Conservation (phyloP, 2,888 invertebrate species). For the Margaritifera margaritifera region DNA sequence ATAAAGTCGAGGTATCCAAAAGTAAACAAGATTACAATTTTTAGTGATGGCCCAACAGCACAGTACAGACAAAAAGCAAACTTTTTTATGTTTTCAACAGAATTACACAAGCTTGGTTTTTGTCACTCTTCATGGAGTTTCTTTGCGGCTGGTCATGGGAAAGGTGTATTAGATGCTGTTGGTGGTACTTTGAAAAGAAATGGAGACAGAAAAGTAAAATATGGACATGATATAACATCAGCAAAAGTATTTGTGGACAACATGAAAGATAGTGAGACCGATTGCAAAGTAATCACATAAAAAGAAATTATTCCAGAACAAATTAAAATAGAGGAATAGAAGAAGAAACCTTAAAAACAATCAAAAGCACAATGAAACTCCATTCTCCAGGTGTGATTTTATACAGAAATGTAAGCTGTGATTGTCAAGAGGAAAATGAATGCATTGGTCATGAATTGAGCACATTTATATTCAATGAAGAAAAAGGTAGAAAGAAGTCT, state of each 20-base stretch:
- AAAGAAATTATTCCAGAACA: no score
- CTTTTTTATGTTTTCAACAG: conserved; percentile 62
- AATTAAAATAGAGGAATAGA: no score
- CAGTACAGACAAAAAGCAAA: conserved; percentile 70
- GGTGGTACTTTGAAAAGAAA: conserved; percentile 62
- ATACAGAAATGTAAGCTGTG: no score
- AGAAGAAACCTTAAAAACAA: no score
- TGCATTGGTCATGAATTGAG: no score
- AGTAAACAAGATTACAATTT: conserved; percentile 26
- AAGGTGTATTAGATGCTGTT: conserved; percentile 66
- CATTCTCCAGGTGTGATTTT: no score
- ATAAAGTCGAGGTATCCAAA: conserved; percentile 24
- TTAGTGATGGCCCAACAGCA: conserved; percentile 61
- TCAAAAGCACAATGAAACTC: no score
- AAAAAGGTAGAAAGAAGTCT: no score
- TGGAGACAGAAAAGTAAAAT: no score
- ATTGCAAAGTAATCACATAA: background rate
- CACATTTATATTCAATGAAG: no score
- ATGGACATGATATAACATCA: conserved; percentile 26
- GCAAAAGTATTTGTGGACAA: conserved; percentile 2
- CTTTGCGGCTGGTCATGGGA: conserved; percentile 67
- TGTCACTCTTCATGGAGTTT: conserved; percentile 59
- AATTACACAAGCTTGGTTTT: conserved; percentile 24
- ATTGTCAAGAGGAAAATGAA: no score
- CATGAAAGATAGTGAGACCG: conserved; percentile 2